phyloP scores from a whole-genome alignment of 2,113 vertebrate genomes.

The Arenaria interpres region DNA sequence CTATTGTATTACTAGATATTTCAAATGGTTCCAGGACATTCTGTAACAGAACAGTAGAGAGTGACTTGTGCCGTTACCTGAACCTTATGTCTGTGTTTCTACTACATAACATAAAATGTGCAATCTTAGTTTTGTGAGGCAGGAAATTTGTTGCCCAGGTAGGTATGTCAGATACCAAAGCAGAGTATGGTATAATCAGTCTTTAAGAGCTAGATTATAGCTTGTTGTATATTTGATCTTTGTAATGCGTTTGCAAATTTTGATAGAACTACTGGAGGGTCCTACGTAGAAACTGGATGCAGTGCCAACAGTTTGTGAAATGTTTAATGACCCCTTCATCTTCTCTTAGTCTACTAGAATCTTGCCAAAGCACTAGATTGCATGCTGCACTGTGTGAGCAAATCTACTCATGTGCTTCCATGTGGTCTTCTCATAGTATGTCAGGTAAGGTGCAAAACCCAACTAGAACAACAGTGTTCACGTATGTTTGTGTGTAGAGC shows the following conservation, averaged over 20 bases:
- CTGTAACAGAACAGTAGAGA: neutral
- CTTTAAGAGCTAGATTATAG: neutral
- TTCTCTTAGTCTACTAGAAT: neutral
- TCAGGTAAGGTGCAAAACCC: neutral
- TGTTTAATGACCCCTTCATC: neutral
- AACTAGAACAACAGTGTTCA: neutral
- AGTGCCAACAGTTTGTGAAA: neutral
- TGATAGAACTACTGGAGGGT: neutral
- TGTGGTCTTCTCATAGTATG: neutral
- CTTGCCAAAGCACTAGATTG: neutral
- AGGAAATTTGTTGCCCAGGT: neutral
- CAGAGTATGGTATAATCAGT: fast-evolving
- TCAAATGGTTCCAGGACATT: neutral
- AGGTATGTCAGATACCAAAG: neutral
- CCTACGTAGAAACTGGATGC: neutral
- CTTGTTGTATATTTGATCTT: neutral
- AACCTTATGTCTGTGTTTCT: neutral
- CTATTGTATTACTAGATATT: neutral
- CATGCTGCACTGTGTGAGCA: fast-evolving
- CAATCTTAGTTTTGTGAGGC: neutral
- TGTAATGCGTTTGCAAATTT: neutral
- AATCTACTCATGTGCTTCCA: neutral
- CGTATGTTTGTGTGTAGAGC: neutral
- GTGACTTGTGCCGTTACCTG: neutral
- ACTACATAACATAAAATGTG: neutral